A percentile compares a stretch with the other conserved stretches of the same genome.
phyloP scores from a whole-genome alignment of 1,140 invertebrate species.

The Drosophila pruinosa region DNA sequence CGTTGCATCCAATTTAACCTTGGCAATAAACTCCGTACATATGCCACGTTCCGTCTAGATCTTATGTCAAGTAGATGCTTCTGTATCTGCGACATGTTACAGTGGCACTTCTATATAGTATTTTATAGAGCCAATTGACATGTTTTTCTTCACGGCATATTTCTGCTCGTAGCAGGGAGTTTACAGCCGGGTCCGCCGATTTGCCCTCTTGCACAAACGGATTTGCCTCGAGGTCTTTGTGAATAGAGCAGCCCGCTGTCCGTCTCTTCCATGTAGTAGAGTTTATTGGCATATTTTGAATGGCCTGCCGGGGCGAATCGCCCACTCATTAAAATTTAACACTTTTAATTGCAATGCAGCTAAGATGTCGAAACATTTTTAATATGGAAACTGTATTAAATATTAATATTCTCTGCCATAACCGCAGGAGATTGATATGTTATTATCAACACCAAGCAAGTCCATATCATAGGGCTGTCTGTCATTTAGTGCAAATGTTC shows the following conservation, averaged over 20 bases:
- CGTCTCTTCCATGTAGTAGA: slow-evolving; percentile 87
- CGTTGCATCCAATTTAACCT: slow-evolving; percentile 78
- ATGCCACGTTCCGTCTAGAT: slow-evolving; percentile 66
- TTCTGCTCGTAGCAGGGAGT: slow-evolving; percentile 84
- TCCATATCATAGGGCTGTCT: not conserved
- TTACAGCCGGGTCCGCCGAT: slow-evolving; percentile 84
- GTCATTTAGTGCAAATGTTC: not conserved
- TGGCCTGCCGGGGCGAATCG: slow-evolving; percentile 85
- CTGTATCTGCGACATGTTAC: slow-evolving; percentile 68
- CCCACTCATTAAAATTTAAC: not conserved
- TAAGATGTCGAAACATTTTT: slow-evolving; percentile 33
- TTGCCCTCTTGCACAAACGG: slow-evolving; percentile 84
- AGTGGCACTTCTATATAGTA: slow-evolving; percentile 83
- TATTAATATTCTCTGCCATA: not conserved
- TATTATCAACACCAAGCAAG: not conserved
- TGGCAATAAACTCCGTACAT: slow-evolving; percentile 69
- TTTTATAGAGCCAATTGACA: slow-evolving; percentile 86
- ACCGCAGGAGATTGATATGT: slow-evolving; percentile 1
- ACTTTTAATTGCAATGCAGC: not conserved
- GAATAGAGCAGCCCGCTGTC: slow-evolving; percentile 83
- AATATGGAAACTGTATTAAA: slow-evolving; percentile 5
- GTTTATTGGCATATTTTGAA: slow-evolving; percentile 90
- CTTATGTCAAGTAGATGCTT: slow-evolving; percentile 81
- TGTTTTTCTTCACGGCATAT: slow-evolving; percentile 86
- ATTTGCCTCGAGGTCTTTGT: slow-evolving; percentile 84